These are phyloP conservation scores for Eira barbara DNA, from an alignment of 2,113 vertebrate species.

Conservation along the genomic window DNA sequence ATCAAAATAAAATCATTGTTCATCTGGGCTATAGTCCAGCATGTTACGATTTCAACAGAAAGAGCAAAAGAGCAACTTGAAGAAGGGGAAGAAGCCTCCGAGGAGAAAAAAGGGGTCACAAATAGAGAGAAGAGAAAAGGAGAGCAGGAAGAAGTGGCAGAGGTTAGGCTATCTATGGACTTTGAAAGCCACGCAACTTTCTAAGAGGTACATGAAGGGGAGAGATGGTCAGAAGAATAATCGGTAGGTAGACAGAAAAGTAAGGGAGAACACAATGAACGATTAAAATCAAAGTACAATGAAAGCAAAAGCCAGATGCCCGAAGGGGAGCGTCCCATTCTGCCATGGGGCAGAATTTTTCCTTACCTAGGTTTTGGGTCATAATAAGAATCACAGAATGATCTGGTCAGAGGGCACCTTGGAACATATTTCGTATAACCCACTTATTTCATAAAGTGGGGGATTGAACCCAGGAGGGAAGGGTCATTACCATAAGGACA, in stretches of 20 bases:
- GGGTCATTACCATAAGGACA: neutral
- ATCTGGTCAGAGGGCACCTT: neutral
- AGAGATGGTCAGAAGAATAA: neutral
- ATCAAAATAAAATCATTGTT: slow-evolving; percentile 40
- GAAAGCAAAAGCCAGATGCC: neutral
- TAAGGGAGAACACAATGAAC: neutral
- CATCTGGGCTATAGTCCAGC: neutral
- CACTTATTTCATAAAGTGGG: neutral
- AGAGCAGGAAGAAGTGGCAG: neutral
- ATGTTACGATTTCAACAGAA: slow-evolving; percentile 19
- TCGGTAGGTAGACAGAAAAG: neutral
- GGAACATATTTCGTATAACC: neutral
- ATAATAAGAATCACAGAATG: neutral
- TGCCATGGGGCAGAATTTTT: neutral
- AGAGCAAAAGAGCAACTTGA: neutral
- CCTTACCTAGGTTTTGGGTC: neutral
- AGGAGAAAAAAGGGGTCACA: slow-evolving; percentile 8
- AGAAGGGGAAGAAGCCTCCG: neutral
- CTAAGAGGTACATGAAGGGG: neutral
- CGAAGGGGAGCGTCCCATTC: neutral
- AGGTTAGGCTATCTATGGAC: neutral
- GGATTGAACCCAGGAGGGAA: neutral
- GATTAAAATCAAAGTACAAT: neutral
- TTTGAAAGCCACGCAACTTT: neutral
- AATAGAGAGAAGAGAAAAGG: neutral